Percentiles rank a stretch among this genome's conserved stretches.
Conservation (phyloP, 1,140 invertebrate genomes). For the Globodera rostochiensis region DNA sequence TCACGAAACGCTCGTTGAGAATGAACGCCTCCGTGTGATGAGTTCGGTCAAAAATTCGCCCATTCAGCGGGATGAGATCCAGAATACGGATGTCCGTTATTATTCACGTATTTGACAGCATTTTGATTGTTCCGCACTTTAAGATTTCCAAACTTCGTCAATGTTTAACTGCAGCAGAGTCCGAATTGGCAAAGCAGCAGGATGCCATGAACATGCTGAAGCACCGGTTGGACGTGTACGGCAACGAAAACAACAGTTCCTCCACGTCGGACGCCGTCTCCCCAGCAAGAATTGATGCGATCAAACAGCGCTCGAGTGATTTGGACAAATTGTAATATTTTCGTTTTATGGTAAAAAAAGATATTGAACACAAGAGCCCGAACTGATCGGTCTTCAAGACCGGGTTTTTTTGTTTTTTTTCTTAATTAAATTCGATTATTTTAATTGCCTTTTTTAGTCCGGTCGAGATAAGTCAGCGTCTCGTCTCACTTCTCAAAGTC, state of each 20-base stretch:
- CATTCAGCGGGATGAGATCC: conserved; percentile 18
- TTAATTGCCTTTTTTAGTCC: conserved; percentile 33
- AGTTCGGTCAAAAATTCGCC: conserved; percentile 16
- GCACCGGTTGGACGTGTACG: conserved; percentile 24
- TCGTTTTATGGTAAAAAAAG: not conserved
- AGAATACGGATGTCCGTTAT: conserved; percentile 18
- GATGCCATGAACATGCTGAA: conserved; percentile 52
- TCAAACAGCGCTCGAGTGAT: not conserved
- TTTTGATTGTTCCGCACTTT: conserved; percentile 13
- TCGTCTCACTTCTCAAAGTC: conserved; percentile 47
- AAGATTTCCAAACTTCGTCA: conserved; percentile 43
- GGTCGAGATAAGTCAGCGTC: conserved; percentile 43
- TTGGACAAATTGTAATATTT: conserved; percentile 41
- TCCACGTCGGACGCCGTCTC: conserved; percentile 10
- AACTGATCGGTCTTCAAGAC: too few relatives aligned
- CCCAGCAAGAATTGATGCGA: not conserved
- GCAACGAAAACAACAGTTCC: conserved; percentile 17
- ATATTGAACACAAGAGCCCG: not conserved
- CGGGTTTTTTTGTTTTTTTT: not conserved
- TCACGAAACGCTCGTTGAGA: conserved; percentile 37
- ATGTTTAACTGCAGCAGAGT: conserved; percentile 51
- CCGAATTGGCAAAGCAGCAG: conserved; percentile 49
- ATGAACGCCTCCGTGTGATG: conserved; percentile 42
- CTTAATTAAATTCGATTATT: not conserved
- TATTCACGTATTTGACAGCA: not conserved